These are phyloP conservation scores for Macaria notata DNA, from an alignment of 2,888 invertebrate genomes.

Conservation along the genomic window DNA sequence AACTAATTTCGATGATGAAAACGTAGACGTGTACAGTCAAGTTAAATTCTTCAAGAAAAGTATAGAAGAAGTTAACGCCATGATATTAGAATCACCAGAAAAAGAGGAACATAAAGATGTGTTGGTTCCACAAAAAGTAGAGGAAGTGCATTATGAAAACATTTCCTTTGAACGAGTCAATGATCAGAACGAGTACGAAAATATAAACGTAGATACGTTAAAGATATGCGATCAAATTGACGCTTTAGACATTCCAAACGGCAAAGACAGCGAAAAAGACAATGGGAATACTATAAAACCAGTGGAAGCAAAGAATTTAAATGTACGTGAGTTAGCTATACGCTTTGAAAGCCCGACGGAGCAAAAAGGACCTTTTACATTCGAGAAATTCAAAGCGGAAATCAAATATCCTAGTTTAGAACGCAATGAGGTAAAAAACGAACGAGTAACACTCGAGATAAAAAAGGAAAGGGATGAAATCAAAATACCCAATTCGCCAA, in stretches of 20 bases:
- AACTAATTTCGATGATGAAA: constrained; percentile 49
- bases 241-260: constrained; percentile 40
- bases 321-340: constrained; percentile 84
- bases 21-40: constrained; percentile 86
- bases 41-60: constrained; percentile 89
- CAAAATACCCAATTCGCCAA: constrained; percentile 65
- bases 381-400: constrained; percentile 75
- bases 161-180: constrained; percentile 31
- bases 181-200: constrained; percentile 57
- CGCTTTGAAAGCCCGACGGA: constrained; percentile 85
- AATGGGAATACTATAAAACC: constrained; percentile 60
- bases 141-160: constrained; percentile 60
- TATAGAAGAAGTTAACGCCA: constrained; percentile 88
- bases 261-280: constrained; percentile 48
- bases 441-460: constrained; percentile 38
- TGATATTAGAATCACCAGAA: constrained; percentile 62
- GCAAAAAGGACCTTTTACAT: constrained; percentile 80
- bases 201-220: constrained; percentile 62
- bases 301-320: constrained; percentile 60
- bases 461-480: constrained; percentile 41
- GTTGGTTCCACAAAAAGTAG: constrained; percentile 24
- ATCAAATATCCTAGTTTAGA: constrained; percentile 66
- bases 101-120: constrained; percentile 44
- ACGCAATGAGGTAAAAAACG: constrained; percentile 46
- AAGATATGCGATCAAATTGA: constrained; percentile 64